These are phyloP conservation scores for Mustela lutreola DNA, from an alignment of 2,113 vertebrate species.

Conservation along the genomic window DNA sequence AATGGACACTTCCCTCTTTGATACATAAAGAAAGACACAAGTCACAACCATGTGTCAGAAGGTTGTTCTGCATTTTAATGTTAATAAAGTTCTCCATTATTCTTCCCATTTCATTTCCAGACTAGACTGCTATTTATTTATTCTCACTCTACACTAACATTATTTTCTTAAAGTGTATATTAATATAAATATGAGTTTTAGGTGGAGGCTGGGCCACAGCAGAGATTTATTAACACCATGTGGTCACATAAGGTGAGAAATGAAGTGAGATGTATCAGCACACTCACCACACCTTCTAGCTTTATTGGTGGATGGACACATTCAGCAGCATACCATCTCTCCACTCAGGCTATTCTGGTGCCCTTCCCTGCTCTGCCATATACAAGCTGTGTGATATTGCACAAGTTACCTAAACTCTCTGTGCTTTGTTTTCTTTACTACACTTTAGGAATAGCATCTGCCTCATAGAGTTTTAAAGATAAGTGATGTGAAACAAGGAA, in stretches of 20 bases:
- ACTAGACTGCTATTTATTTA: not conserved
- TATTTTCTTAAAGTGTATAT: not conserved
- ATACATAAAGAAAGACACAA: not conserved
- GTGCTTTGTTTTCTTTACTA: not conserved
- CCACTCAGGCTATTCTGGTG: not conserved
- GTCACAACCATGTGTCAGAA: not conserved
- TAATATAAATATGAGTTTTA: not conserved
- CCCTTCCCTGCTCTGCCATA: not conserved
- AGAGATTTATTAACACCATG: not conserved
- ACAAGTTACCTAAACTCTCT: not conserved
- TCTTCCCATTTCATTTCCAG: not conserved
- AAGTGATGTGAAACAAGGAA: slow-evolving; percentile 15
- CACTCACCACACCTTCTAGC: not conserved
- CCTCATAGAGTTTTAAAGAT: not conserved
- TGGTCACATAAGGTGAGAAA: not conserved
- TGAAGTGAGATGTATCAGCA: not conserved
- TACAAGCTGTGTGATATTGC: not conserved
- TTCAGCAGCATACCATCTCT: not conserved
- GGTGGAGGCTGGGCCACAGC: not conserved
- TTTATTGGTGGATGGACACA: not conserved
- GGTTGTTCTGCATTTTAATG: not conserved
- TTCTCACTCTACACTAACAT: not conserved
- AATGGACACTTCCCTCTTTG: not conserved
- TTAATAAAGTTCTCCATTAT: not conserved
- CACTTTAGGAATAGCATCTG: not conserved